Evolutionary conservation across 2,113 vertebrate genomes (phyloP).

Genomic region (Brachyhypopomus occidentalis): DNA sequence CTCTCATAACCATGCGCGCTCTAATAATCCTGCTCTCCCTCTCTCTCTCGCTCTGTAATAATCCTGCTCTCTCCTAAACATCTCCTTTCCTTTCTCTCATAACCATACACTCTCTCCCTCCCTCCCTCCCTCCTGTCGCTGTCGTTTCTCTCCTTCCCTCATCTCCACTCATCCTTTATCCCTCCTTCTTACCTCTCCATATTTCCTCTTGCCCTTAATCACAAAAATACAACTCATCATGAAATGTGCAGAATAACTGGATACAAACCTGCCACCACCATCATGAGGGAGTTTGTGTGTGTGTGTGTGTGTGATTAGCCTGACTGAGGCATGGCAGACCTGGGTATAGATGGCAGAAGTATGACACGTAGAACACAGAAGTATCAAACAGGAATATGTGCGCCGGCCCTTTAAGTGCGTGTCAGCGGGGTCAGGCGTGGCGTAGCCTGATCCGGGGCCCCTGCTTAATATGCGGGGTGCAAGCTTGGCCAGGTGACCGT

Average conservation of each 20-base stretch:
- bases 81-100: neutral
- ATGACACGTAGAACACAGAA: conserved; percentile 1
- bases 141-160: neutral
- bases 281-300: neutral
- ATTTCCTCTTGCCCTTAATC: neutral
- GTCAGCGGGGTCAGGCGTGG: conserved; percentile 68
- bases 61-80: neutral
- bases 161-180: neutral
- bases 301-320: neutral
- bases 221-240: neutral
- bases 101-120: neutral
- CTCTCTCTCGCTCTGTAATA: neutral
- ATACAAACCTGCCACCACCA: too few species aligned
- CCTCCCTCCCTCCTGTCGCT: too few species aligned
- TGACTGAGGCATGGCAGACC: neutral
- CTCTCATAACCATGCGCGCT: conserved; percentile 45
- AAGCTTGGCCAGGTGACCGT: conserved; percentile 61
- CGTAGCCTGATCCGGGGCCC: conserved; percentile 58
- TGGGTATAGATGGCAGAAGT: neutral
- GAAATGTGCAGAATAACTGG: neutral
- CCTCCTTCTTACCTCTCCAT: neutral
- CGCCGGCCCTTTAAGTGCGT: neutral
- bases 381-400: conserved; percentile 14
- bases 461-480: conserved; percentile 73
- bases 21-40: neutral